Evolutionary conservation across 2,888 invertebrate genomes (phyloP).

Genomic region (Strigamia crassipes): DNA sequence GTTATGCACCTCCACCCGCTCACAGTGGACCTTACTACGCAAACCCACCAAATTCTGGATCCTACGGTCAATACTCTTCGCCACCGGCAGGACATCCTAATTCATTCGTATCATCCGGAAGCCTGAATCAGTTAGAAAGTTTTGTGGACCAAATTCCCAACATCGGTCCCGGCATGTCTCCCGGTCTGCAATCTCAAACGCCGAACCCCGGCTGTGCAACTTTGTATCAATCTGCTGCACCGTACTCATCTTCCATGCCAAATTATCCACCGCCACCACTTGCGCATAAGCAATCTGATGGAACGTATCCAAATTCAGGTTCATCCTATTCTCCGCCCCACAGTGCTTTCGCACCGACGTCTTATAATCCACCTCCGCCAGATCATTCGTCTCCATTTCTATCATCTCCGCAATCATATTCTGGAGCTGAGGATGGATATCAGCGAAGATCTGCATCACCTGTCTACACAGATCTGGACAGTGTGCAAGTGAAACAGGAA

Average conservation of each 20-base stretch:
- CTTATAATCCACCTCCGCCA: conserved; percentile 50
- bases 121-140: conserved; percentile 61
- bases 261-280: conserved; percentile 38
- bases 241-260: conserved; percentile 15
- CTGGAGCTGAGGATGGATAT: conserved; percentile 54
- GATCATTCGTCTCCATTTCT: conserved; percentile 55
- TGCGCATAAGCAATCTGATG: background rate
- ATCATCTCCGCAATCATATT: conserved; percentile 61
- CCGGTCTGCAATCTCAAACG: conserved; percentile 15
- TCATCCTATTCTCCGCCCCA: conserved; percentile 46
- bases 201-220: background rate
- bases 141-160: conserved; percentile 47
- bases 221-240: background rate
- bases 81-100: conserved; percentile 56
- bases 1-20: conserved; percentile 41
- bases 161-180: conserved; percentile 44
- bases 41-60: conserved; percentile 60
- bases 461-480: conserved; percentile 50
- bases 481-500: conserved; percentile 58
- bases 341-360: conserved; percentile 28
- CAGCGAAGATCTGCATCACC: conserved; percentile 48
- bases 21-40: conserved; percentile 44
- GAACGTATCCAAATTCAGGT: background rate
- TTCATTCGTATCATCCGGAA: conserved; percentile 53
- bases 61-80: conserved; percentile 55